These are phyloP conservation scores for Sarcophaga rosellei DNA, from an alignment of 2,888 invertebrate genomes.

Conservation along the genomic window DNA sequence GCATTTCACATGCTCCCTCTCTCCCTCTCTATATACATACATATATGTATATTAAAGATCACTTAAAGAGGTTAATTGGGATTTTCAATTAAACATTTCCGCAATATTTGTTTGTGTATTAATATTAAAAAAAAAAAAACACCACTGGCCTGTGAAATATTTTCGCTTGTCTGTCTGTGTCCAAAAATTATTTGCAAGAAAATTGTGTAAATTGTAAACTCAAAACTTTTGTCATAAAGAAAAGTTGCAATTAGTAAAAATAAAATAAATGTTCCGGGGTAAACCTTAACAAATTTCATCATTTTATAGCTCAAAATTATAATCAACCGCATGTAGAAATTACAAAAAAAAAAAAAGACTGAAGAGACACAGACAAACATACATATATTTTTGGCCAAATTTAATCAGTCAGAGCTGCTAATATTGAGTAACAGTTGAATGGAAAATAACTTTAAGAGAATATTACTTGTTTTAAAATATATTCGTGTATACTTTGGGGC, in stretches of 20 bases:
- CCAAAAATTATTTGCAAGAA: too few relatives aligned
- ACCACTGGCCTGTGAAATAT: background rate
- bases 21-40: background rate
- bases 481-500: too few relatives aligned
- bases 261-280: too few relatives aligned
- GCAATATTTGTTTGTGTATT: background rate
- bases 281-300: background rate
- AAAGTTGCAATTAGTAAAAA: too few relatives aligned
- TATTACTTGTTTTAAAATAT: too few relatives aligned
- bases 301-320: background rate
- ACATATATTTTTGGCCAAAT: background rate
- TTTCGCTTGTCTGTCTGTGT: too few relatives aligned
- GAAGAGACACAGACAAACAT: background rate
- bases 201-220: too few relatives aligned
- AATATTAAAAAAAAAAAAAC: background rate
- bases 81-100: constrained; percentile 62
- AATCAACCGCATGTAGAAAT: background rate
- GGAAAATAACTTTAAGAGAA: background rate
- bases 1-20: constrained; percentile 20
- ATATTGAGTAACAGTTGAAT: background rate
- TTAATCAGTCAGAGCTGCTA: background rate
- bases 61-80: constrained; percentile 65
- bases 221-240: too few relatives aligned
- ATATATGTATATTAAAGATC: constrained; percentile 35
- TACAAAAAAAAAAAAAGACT: background rate